phyloP scores from a whole-genome alignment of 2,797 vertebrate species.

The Alfaro cultratus region DNA sequence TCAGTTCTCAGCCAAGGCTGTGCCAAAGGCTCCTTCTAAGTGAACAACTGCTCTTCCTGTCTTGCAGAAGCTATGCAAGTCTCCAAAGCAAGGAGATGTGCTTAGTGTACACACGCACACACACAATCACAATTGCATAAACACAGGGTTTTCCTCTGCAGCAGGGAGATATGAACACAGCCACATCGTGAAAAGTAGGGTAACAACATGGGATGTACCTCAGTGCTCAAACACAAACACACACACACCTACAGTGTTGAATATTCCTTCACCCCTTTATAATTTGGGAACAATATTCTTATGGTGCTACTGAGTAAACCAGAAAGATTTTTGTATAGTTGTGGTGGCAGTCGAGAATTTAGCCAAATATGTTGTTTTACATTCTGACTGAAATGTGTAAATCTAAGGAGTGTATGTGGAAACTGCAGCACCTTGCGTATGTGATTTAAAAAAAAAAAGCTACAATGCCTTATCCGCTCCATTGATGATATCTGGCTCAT shows the following conservation, averaged over 20 bases:
- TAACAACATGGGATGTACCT: constrained; percentile 63
- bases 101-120: constrained; percentile 60
- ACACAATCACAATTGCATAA: constrained; percentile 24
- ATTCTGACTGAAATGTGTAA: constrained; percentile 14
- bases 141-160: constrained; percentile 52
- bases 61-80: constrained; percentile 81
- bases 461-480: constrained; percentile 59
- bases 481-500: constrained; percentile 20
- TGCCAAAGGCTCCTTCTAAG: constrained; percentile 74
- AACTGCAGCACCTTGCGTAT: constrained; percentile 51
- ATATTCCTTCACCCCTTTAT: constrained; percentile 68
- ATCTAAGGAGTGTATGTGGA: constrained; percentile 41
- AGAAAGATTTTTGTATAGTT: constrained; percentile 55
- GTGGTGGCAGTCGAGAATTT: constrained; percentile 47
- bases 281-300: constrained; percentile 79
- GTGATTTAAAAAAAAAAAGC: constrained; percentile 22
- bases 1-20: constrained; percentile 71
- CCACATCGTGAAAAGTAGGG: constrained; percentile 37
- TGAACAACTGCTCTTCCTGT: constrained; percentile 76
- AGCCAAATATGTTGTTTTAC: constrained; percentile 60
- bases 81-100: constrained; percentile 71
- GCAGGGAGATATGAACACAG: constrained; percentile 53
- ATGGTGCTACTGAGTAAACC: constrained; percentile 75
- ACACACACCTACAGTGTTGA: constrained; percentile 44
- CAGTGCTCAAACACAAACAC: constrained; percentile 45